A percentile compares a stretch with the other conserved stretches of the same genome.
phyloP scores from a whole-genome alignment of 35 echinoderm and acorn worm species.

The Chiridota heheva region DNA sequence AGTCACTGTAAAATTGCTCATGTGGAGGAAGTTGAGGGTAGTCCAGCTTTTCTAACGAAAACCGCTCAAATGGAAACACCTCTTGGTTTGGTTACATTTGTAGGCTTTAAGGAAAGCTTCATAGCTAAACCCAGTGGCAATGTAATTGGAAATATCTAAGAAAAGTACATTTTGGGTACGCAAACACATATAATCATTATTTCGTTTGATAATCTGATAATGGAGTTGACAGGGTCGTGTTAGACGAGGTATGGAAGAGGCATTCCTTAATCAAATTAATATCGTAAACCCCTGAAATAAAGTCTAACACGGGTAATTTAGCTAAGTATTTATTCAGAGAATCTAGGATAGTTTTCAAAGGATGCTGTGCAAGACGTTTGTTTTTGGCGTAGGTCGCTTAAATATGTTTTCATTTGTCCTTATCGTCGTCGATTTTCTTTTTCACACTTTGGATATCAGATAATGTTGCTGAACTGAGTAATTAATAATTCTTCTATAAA shows the following conservation, averaged over 20 bases:
- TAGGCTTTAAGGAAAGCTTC: conserved; percentile 44
- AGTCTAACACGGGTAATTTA: conserved; percentile 21
- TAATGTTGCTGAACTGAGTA: neutral
- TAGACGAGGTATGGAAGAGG: conserved; percentile 37
- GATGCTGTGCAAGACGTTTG: neutral
- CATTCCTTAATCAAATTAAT: conserved; percentile 50
- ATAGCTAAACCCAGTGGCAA: conserved; percentile 41
- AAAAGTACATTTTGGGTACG: conserved; percentile 44
- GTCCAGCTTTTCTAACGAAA: conserved; percentile 28
- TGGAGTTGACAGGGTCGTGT: conserved; percentile 15
- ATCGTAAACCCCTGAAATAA: conserved; percentile 32
- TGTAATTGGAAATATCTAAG: conserved; percentile 56
- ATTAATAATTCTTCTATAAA: neutral
- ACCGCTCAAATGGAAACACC: conserved; percentile 46
- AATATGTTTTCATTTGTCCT: neutral
- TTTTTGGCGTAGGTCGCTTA: neutral
- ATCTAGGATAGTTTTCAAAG: neutral
- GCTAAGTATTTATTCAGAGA: neutral
- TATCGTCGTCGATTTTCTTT: neutral
- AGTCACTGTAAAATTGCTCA: conserved; percentile 23
- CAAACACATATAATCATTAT: conserved; percentile 33
- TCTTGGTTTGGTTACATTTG: conserved; percentile 24
- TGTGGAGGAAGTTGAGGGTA: conserved; percentile 8
- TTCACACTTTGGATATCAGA: neutral
- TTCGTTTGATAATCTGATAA: conserved; percentile 37